Conservation (phyloP, 2,797 vertebrate genomes). For the Pseudochaenichthys georgianus region DNA sequence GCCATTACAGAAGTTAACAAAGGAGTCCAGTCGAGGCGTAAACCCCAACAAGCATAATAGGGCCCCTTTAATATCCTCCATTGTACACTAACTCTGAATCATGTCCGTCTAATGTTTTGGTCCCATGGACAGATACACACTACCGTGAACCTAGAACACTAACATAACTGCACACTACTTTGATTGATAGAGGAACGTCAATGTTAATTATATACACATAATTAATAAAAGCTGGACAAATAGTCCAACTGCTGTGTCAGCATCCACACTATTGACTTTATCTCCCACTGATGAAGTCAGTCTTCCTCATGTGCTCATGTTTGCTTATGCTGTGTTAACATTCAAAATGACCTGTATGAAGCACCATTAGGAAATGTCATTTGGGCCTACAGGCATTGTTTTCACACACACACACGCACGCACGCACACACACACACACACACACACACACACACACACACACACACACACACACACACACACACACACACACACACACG, state of each 20-base stretch:
- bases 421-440: no score
- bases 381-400: constrained; percentile 6
- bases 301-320: constrained; percentile 27
- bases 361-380: constrained; percentile 30
- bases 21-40: no score
- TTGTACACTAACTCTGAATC: constrained; percentile 10
- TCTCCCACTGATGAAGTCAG: constrained; percentile 1
- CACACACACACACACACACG: neutral
- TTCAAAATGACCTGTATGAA: constrained; percentile 37
- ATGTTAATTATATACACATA: constrained; percentile 38
- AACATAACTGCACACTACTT: neutral
- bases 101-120: constrained; percentile 28
- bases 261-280: constrained; percentile 20
- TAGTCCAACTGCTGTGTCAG: constrained; percentile 22
- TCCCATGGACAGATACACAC: neutral
- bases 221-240: constrained; percentile 27
- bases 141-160: neutral
- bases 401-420: neutral
- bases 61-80: constrained; percentile 10
- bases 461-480: neutral
- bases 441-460: no score
- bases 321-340: constrained; percentile 34
- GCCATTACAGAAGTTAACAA: no score
- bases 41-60: constrained; percentile 14
- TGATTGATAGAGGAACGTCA: constrained; percentile 21